phyloP scores from a whole-genome alignment of 1,140 invertebrate genomes.

The Cardiocondyla obscurior region DNA sequence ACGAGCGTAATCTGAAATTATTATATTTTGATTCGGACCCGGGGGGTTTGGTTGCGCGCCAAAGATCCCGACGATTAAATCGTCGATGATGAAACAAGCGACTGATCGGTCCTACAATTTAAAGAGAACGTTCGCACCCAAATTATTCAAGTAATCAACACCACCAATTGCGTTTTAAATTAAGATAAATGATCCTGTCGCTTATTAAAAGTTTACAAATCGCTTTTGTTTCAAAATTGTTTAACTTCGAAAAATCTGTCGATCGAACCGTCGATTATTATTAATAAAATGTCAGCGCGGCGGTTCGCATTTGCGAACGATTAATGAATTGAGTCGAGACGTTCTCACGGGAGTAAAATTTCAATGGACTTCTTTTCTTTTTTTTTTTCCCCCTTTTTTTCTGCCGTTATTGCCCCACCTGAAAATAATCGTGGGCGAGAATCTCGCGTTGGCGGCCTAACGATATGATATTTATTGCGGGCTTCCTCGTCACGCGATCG shows the following conservation, averaged over 20 bases:
- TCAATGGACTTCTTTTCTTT: neutral
- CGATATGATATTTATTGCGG: slow-evolving; percentile 67
- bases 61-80: neutral
- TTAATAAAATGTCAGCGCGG: neutral
- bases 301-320: neutral
- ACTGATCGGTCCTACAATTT: neutral
- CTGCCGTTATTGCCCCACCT: slow-evolving; percentile 1
- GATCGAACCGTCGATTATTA: no score
- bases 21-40: neutral
- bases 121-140: neutral
- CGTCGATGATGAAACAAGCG: no score
- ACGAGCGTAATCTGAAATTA: neutral
- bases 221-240: no score
- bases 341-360: neutral
- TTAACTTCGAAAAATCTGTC: no score
- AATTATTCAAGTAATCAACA: neutral
- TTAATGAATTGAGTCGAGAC: neutral
- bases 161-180: no score
- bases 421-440: slow-evolving; percentile 32
- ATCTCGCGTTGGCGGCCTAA: neutral
- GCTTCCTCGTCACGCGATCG: slow-evolving; percentile 69
- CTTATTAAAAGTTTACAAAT: no score
- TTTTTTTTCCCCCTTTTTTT: no score
- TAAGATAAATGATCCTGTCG: no score
- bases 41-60: no score